Conservation (phyloP, 2,888 invertebrate genomes). For the Charanyca ferruginea region DNA sequence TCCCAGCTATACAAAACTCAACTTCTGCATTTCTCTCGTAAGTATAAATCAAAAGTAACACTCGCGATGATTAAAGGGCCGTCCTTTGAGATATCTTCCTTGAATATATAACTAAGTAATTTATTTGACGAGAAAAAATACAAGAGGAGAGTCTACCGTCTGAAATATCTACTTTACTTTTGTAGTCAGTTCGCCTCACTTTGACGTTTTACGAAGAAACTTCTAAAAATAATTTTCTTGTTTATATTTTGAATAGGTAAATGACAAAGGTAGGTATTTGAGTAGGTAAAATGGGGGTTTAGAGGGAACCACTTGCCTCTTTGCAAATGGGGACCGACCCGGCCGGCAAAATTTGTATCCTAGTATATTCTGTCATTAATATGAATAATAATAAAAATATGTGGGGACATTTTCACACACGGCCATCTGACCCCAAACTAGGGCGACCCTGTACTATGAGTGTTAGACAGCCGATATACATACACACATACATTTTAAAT, state of each 20-base stretch:
- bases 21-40: slow-evolving; percentile 36
- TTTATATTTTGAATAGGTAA: not conserved
- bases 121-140: slow-evolving; percentile 68
- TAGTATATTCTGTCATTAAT: too few species aligned
- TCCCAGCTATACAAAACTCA: slow-evolving; percentile 13
- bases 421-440: too few species aligned
- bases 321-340: too few species aligned
- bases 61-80: slow-evolving; percentile 71
- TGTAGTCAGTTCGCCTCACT: not conserved
- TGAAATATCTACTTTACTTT: slow-evolving; percentile 48
- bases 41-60: slow-evolving; percentile 68
- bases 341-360: too few species aligned
- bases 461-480: too few species aligned
- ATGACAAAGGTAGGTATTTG: too few species aligned
- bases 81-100: slow-evolving; percentile 61
- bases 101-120: slow-evolving; percentile 71
- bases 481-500: too few species aligned
- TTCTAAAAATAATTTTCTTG: slow-evolving; percentile 16
- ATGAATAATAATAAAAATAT: too few species aligned
- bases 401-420: too few species aligned
- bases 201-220: not conserved
- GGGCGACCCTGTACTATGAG: too few species aligned
- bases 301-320: too few species aligned
- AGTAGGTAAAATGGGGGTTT: too few species aligned
- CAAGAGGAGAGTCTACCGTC: slow-evolving; percentile 20